These are phyloP conservation scores for Dipodomys spectabilis DNA, from an alignment of 2,113 vertebrate species.

Conservation along the genomic window DNA sequence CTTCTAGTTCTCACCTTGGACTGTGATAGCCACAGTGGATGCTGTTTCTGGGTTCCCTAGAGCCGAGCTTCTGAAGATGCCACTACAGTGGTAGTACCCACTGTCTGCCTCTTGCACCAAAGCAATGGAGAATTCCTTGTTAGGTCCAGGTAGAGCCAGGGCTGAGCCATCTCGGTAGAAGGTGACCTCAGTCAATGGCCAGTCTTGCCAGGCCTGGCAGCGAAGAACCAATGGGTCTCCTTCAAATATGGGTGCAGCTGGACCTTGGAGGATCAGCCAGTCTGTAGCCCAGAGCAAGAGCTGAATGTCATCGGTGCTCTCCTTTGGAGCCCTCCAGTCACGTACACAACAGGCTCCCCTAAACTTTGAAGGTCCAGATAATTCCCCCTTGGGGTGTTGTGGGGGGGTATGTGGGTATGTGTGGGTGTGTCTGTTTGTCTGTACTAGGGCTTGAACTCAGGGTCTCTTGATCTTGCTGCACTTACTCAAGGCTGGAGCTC, in stretches of 20 bases:
- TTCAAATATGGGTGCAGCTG: slow-evolving; percentile 67
- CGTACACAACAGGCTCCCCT: neutral
- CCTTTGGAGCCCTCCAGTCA: neutral
- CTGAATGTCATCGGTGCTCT: neutral
- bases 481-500: no score
- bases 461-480: no score
- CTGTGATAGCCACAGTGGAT: slow-evolving; percentile 38
- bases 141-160: slow-evolving; percentile 53
- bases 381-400: no score
- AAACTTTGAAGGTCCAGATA: neutral
- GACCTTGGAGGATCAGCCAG: slow-evolving; percentile 78
- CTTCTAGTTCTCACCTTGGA: slow-evolving; percentile 65
- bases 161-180: slow-evolving; percentile 72
- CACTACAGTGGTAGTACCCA: slow-evolving; percentile 72
- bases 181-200: slow-evolving; percentile 75
- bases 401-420: no score
- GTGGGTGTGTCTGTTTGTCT: no score
- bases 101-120: slow-evolving; percentile 35
- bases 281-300: slow-evolving; percentile 62
- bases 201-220: slow-evolving; percentile 77
- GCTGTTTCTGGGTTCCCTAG: slow-evolving; percentile 53
- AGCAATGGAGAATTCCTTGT: slow-evolving; percentile 50
- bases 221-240: slow-evolving; percentile 72
- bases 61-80: slow-evolving; percentile 57
- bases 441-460: no score